Base-by-base conservation (phyloP, 1,140 invertebrate species). In the Neuroterus valhalla region DNA sequence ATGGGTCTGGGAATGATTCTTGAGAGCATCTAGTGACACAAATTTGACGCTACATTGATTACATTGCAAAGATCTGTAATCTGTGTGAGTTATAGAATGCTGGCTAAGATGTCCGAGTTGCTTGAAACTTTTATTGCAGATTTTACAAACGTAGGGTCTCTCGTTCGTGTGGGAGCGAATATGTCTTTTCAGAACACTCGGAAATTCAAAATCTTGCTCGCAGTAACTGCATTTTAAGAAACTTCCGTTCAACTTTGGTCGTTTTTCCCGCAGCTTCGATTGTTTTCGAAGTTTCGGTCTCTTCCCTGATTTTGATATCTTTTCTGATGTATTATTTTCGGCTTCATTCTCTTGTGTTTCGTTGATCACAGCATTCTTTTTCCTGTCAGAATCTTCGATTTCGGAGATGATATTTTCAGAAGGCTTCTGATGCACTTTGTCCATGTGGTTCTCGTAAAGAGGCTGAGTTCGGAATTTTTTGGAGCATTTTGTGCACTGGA, bases 151-250 rank as follows among this genome's bases (percentile, higher is more conserved):
- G 45, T 75, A 75, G 0, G 94, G 93, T 38, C 93, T 82, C 76
- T 93, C 92, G 38, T 93, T 93, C 0, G 92, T 95, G 82, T 96
- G 95, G 21, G 93, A 94, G 45, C 95, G 90, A 80, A 94, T 92
- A 80, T 97, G 96, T 2, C 94, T 91, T 73, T 93, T 93, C 23
- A 97, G 84, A 52, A 86, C 83, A 42, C 86, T 87, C 6, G 83
- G 86, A 52, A 84, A 87, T n/a, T 73, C 81, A 15, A 87, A 87
- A 67, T 81, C 86, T 62, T 83, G 84, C 44, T 83, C 78, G 42
- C 86, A 87, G 45, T 81, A 85, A 1, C 74, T 71, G 45, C 86
- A 87, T 55, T 75, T 71, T 12, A 82, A 50, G 1, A 48, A 38
- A 38, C 31, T 50, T 12, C 71, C 31, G 55, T 73, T 73, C 23